Percentiles rank a stretch among this genome's conserved stretches.
These are phyloP conservation scores for Gephyroberyx darwinii DNA, from an alignment of 2,797 vertebrate species.

Conservation along the genomic window DNA sequence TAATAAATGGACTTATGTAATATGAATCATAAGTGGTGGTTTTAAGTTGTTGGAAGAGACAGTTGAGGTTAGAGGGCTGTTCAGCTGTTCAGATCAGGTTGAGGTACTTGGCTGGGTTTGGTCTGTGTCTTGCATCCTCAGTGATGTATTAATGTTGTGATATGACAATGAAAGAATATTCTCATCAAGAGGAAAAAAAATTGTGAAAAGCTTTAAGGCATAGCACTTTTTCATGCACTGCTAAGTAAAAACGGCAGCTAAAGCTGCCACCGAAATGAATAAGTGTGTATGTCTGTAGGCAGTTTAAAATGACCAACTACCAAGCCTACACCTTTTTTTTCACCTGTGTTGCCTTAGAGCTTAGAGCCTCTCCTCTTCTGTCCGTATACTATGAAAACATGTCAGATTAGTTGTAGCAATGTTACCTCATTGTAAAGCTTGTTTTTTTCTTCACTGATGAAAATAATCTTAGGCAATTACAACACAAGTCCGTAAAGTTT, in stretches of 20 bases:
- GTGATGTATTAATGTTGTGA: background rate
- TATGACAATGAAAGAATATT: background rate
- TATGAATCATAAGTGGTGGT: slow-evolving; percentile 8
- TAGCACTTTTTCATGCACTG: no score
- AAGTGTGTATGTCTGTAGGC: slow-evolving; percentile 8
- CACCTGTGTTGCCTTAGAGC: background rate
- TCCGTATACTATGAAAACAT: background rate
- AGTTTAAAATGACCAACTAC: slow-evolving; percentile 18
- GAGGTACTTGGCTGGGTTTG: slow-evolving; percentile 1
- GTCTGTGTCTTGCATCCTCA: background rate
- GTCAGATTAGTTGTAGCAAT: slow-evolving; percentile 9
- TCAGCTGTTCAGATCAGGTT: slow-evolving; percentile 31
- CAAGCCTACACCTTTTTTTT: slow-evolving; percentile 6
- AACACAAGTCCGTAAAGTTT: background rate
- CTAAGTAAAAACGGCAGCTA: no score
- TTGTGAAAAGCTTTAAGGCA: background rate
- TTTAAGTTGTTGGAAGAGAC: slow-evolving; percentile 29
- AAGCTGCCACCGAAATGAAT: background rate
- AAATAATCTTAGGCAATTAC: background rate
- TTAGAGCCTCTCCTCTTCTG: slow-evolving; percentile 3
- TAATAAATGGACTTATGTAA: slow-evolving; percentile 39
- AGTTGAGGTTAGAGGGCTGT: slow-evolving; percentile 23
- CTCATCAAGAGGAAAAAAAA: background rate
- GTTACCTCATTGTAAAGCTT: background rate
- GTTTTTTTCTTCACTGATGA: background rate